These are phyloP conservation scores for Hippocampus kuda DNA, from an alignment of 2,797 vertebrate genomes.

Conservation along the genomic window DNA sequence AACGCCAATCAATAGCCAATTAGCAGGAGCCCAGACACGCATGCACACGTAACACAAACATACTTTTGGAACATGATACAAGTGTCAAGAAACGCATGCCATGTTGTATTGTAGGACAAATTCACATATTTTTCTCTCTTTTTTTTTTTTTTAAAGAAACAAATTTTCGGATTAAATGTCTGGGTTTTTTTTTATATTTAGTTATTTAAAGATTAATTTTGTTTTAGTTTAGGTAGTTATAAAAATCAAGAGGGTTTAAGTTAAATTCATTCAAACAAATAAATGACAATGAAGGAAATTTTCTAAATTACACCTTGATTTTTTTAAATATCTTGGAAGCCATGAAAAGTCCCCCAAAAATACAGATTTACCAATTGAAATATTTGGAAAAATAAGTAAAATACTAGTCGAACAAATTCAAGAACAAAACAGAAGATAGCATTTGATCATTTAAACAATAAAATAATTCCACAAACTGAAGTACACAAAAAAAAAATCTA, in stretches of 20 bases:
- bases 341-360: not conserved
- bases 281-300: not conserved
- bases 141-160: not conserved
- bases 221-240: not conserved
- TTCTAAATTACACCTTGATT: not conserved
- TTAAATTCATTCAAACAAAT: not conserved
- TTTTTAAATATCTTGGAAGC: not conserved
- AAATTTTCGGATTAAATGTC: not conserved
- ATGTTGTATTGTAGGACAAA: not conserved
- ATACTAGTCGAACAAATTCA: too few relatives aligned
- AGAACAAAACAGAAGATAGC: too few relatives aligned
- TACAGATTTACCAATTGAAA: too few relatives aligned
- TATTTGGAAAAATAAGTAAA: too few relatives aligned
- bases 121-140: too few relatives aligned
- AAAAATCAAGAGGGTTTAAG: not conserved
- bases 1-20: constrained; percentile 50
- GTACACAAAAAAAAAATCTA: too few relatives aligned
- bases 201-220: not conserved
- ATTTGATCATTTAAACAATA: too few relatives aligned
- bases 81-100: not conserved
- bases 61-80: not conserved
- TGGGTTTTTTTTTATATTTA: not conserved
- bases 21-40: constrained; percentile 29
- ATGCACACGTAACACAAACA: constrained; percentile 7
- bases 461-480: constrained; percentile 9